Evolutionary conservation across 2,113 vertebrate genomes (phyloP).

Genomic region (Clarias macrocephalus): DNA sequence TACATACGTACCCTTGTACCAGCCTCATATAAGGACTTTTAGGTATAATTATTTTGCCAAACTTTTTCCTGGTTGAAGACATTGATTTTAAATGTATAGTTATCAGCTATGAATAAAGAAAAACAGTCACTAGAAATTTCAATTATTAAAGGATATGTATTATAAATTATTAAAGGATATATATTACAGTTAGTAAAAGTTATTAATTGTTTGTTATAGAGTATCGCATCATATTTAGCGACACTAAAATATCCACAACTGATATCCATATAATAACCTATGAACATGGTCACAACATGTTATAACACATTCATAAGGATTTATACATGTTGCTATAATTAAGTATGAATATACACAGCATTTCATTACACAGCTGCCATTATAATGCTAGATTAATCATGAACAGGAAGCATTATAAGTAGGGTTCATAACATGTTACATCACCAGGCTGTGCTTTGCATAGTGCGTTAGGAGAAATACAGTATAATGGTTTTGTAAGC

Average conservation of each 20-base stretch:
- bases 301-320: neutral
- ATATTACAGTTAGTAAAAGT: neutral
- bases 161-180: neutral
- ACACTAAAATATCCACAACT: neutral
- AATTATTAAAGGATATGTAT: neutral
- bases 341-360: neutral
- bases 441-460: neutral
- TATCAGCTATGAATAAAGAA: too few relatives aligned
- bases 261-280: neutral
- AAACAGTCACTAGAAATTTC: neutral
- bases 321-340: neutral
- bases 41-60: too few relatives aligned
- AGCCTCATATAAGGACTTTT: too few relatives aligned
- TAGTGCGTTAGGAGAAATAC: neutral
- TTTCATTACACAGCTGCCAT: neutral
- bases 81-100: too few relatives aligned
- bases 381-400: neutral
- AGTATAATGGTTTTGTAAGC: neutral
- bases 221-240: neutral
- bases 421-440: neutral
- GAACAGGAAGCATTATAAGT: neutral
- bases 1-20: too few relatives aligned
- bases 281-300: neutral
- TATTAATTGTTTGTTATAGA: neutral
- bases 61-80: too few relatives aligned